These are phyloP conservation scores for Drosophila truncata DNA, from an alignment of 1,140 invertebrate species.

Conservation along the genomic window DNA sequence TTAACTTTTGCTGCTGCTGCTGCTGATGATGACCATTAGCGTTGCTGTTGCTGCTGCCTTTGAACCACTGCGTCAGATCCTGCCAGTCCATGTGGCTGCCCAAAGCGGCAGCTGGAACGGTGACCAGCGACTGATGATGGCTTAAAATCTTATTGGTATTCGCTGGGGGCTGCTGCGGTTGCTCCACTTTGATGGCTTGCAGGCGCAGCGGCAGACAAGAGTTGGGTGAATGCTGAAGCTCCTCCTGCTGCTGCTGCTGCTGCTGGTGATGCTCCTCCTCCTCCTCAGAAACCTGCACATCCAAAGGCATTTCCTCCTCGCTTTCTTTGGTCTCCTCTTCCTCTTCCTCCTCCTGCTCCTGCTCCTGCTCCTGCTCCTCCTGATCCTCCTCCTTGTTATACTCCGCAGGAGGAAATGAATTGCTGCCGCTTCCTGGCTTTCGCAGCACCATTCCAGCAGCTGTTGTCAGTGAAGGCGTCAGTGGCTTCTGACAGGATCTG, in stretches of 20 bases:
- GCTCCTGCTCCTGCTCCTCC: conserved; percentile 16
- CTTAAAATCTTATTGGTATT: no score
- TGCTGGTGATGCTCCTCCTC: not conserved
- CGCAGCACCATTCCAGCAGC: conserved; percentile 56
- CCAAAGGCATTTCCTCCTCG: conserved; percentile 44
- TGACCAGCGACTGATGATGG: conserved; percentile 63
- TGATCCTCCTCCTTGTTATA: conserved; percentile 19
- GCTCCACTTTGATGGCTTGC: conserved; percentile 70
- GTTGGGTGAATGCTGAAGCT: conserved; percentile 6
- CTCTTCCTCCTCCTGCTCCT: conserved; percentile 6
- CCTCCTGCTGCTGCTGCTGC: not conserved
- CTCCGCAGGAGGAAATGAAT: conserved; percentile 48
- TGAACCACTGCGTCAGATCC: conserved; percentile 64
- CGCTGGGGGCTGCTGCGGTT: not conserved
- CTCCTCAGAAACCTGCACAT: conserved; percentile 56
- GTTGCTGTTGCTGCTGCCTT: no score
- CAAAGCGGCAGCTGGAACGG: conserved; percentile 57
- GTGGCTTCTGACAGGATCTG: conserved; percentile 55
- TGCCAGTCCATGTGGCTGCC: conserved; percentile 64
- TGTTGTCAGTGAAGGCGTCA: not conserved
- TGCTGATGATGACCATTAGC: not conserved
- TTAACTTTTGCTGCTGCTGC: conserved; percentile 19
- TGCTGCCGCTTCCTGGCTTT: conserved; percentile 42
- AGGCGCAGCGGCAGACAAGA: conserved; percentile 52
- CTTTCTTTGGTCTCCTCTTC: conserved; percentile 32